Conservation (phyloP, 2,113 vertebrate species). For the Rhynchopsitta pachyrhyncha region DNA sequence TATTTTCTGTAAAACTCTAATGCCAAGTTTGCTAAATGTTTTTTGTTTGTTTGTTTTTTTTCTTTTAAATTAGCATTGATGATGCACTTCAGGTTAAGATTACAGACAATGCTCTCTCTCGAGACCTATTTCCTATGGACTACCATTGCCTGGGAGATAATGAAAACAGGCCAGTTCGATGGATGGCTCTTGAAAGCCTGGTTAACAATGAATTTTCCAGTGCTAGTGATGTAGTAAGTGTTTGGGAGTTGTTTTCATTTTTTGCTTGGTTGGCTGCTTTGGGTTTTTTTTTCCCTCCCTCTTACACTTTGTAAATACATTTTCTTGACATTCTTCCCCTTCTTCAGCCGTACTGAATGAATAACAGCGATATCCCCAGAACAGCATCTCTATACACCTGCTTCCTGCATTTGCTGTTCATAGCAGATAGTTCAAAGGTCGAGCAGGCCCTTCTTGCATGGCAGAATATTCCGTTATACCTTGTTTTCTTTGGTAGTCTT, state of each 20-base stretch:
- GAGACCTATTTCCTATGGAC: conserved; percentile 98
- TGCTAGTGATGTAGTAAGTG: conserved; percentile 94
- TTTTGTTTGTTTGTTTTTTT: not conserved
- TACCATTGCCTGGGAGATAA: conserved; percentile 99
- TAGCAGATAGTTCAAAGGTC: not conserved
- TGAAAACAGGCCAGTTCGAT: conserved; percentile 94
- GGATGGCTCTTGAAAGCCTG: conserved; percentile 98
- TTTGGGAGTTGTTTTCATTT: not conserved
- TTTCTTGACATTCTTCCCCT: not conserved
- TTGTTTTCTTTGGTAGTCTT: rapidly evolving
- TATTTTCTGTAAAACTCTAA: not conserved
- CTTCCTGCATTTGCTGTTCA: not conserved
- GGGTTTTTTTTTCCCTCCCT: rapidly evolving
- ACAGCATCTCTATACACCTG: not conserved
- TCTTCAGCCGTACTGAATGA: not conserved
- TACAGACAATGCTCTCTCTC: conserved; percentile 94
- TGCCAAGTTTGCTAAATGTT: not conserved
- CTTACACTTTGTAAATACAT: not conserved
- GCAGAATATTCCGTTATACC: rapidly evolving
- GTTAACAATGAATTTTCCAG: conserved; percentile 98
- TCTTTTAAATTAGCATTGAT: conserved; percentile 84
- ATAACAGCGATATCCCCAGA: not conserved
- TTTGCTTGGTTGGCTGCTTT: not conserved
- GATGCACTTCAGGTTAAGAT: conserved; percentile 99
- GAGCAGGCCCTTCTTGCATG: rapidly evolving